phyloP scores from a whole-genome alignment of 2,113 vertebrate species.

The Pterocles burchelli region DNA sequence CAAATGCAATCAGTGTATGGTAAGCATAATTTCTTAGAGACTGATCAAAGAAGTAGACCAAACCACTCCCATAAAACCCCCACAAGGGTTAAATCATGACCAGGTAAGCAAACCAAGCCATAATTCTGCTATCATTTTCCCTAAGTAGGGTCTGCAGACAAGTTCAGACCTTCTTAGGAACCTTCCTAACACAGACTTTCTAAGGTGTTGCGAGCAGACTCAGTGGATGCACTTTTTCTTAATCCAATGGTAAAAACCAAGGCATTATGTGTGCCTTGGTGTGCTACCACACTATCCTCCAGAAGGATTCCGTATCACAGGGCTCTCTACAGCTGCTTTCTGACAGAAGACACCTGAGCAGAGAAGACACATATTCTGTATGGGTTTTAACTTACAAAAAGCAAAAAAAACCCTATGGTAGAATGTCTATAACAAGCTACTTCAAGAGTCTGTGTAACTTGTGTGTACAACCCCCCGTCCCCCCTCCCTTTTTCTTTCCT shows the following conservation, averaged over 20 bases:
- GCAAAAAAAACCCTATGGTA: neutral
- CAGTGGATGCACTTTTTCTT: neutral
- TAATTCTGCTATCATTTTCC: neutral
- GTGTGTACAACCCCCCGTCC: accelerated
- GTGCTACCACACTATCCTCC: neutral
- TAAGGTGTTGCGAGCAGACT: neutral
- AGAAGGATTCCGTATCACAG: neutral
- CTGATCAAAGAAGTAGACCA: neutral
- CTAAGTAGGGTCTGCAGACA: neutral
- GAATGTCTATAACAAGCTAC: neutral
- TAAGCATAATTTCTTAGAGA: neutral
- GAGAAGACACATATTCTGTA: neutral
- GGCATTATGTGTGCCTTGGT: neutral
- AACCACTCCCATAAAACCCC: neutral
- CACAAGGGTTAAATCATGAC: neutral
- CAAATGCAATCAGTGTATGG: neutral
- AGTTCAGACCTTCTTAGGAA: neutral
- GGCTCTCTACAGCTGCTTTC: neutral
- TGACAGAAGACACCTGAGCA: neutral
- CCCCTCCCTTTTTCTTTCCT: neutral
- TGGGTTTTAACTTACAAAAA: neutral
- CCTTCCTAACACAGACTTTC: neutral
- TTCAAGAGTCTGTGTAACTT: neutral
- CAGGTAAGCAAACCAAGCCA: neutral
- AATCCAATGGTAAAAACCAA: neutral